phyloP scores from a whole-genome alignment of 2,113 vertebrate species.

The Corydoras maculifer region DNA sequence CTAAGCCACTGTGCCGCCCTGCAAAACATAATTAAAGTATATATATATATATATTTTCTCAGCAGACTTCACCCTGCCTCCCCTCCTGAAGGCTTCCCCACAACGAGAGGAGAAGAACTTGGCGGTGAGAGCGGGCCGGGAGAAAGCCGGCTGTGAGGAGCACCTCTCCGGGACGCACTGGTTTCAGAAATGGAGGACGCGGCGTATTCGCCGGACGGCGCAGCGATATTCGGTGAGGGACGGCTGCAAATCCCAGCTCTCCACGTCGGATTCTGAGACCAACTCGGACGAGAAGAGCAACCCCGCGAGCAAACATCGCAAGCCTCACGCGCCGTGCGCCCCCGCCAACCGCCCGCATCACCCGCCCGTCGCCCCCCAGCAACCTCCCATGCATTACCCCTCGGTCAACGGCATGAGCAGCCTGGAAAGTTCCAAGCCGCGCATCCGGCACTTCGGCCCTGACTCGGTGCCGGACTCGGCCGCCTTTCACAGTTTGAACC shows the following conservation, averaged over 20 bases:
- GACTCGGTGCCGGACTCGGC: constrained; percentile 60
- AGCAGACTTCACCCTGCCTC: constrained; percentile 81
- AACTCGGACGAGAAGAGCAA: too few relatives aligned
- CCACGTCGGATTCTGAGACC: too few relatives aligned
- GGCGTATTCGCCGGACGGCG: constrained; percentile 67
- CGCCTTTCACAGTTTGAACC: constrained; percentile 69
- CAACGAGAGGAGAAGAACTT: constrained; percentile 71
- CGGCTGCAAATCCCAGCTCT: constrained; percentile 45
- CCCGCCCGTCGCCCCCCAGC: constrained; percentile 46
- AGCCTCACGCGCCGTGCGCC: constrained; percentile 56
- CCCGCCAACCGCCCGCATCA: constrained; percentile 58
- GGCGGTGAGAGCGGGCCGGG: constrained; percentile 69
- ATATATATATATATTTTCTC: constrained; percentile 16
- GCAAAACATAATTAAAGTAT: too few relatives aligned
- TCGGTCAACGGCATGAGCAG: constrained; percentile 57
- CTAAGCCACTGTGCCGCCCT: too few relatives aligned
- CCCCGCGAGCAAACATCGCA: neutral
- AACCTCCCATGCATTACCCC: constrained; percentile 27
- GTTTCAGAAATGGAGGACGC: constrained; percentile 66
- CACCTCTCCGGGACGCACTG: constrained; percentile 60
- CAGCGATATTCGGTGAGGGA: constrained; percentile 83
- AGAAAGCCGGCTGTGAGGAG: constrained; percentile 66
- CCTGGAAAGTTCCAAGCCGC: constrained; percentile 48
- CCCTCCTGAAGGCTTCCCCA: constrained; percentile 66
- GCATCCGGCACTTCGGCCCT: constrained; percentile 45